Evolutionary conservation across 2,797 vertebrate species (phyloP).

Genomic region (Dallia pectoralis): DNA sequence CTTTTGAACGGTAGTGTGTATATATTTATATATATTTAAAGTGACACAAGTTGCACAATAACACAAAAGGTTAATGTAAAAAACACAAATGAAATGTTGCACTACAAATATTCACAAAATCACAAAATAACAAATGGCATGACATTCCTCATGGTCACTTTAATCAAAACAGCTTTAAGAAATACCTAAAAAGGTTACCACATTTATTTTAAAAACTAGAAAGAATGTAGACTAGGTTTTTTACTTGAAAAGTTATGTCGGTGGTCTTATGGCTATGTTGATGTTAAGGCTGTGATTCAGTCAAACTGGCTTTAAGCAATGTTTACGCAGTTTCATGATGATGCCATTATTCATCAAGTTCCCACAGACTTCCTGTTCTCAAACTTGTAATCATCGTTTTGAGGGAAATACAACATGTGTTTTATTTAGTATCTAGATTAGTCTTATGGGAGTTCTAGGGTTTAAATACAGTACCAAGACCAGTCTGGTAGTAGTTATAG

Average conservation of each 20-base stretch:
- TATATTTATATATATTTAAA: neutral
- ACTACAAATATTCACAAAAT: neutral
- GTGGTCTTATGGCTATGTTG: neutral
- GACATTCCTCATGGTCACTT: neutral
- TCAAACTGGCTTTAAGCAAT: neutral
- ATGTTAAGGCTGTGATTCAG: neutral
- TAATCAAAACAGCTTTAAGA: neutral
- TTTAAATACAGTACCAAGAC: too few species aligned
- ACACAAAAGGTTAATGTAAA: neutral
- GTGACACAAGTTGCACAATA: conserved; percentile 44
- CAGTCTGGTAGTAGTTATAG: too few species aligned
- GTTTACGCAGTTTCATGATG: too few species aligned
- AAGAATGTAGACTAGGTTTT: neutral
- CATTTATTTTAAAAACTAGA: neutral
- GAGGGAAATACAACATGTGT: too few species aligned
- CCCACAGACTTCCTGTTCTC: too few species aligned
- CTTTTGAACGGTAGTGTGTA: too few species aligned
- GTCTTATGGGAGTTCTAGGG: too few species aligned
- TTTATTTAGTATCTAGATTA: too few species aligned
- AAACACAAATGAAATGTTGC: neutral
- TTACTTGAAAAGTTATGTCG: neutral
- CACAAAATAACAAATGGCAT: neutral
- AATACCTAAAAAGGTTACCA: neutral
- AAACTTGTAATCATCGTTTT: too few species aligned
- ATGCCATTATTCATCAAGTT: too few species aligned